A percentile compares a stretch with the other conserved stretches of the same genome.
Evolutionary conservation across 2,888 invertebrate species (phyloP).

Genomic region (Cerceris rybyensis): DNA sequence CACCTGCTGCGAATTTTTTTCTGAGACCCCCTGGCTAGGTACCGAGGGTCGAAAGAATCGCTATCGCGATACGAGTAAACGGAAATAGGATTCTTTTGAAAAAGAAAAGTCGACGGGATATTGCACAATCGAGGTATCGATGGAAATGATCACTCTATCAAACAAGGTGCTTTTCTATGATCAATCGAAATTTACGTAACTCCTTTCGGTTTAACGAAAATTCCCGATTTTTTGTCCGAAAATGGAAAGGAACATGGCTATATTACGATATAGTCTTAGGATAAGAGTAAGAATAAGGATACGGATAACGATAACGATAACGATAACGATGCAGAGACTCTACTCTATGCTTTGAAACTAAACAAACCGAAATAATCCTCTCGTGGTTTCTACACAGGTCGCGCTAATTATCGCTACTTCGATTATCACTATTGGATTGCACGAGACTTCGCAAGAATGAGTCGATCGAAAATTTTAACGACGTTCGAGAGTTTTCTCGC

Average conservation of each 20-base stretch:
- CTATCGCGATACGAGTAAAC: too few relatives aligned
- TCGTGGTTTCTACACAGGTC: background rate
- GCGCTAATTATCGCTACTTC: background rate
- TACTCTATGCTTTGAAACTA: conserved; percentile 21
- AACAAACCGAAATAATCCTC: conserved; percentile 14
- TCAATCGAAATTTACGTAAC: too few relatives aligned
- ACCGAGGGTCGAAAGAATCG: too few relatives aligned
- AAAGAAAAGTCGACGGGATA: too few relatives aligned
- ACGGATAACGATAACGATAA: conserved; percentile 9
- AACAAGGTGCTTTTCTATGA: too few relatives aligned
- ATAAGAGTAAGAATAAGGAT: background rate
- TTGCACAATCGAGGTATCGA: too few relatives aligned
- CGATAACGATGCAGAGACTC: conserved; percentile 8
- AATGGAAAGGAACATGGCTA: background rate
- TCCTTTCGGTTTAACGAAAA: background rate
- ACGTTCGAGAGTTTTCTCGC: background rate
- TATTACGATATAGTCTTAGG: background rate
- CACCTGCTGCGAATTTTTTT: too few relatives aligned
- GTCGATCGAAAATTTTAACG: background rate
- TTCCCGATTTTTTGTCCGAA: background rate
- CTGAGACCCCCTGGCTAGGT: too few relatives aligned
- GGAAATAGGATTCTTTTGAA: too few relatives aligned
- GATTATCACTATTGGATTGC: background rate
- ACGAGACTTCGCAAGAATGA: background rate
- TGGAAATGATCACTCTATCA: too few relatives aligned